Conservation (phyloP, 2,113 vertebrate genomes). For the Eira barbara region DNA sequence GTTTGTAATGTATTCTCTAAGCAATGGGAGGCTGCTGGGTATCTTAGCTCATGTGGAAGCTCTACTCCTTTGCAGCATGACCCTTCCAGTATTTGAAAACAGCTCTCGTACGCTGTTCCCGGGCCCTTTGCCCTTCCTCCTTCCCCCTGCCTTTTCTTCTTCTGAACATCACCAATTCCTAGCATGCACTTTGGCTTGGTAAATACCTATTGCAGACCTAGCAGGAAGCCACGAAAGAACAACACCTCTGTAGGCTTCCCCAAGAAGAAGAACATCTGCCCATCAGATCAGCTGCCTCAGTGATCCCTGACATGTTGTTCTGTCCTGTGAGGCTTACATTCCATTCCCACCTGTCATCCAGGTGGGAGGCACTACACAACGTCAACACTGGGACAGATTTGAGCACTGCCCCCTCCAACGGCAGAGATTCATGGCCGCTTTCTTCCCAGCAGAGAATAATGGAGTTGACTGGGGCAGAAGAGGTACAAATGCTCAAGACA, state of each 20-base stretch:
- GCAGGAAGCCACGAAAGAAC: neutral
- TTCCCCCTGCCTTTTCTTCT: neutral
- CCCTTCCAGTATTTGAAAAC: neutral
- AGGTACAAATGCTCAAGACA: neutral
- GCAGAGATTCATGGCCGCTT: neutral
- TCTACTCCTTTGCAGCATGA: neutral
- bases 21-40: neutral
- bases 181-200: neutral
- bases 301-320: neutral
- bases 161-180: neutral
- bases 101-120: fast-evolving
- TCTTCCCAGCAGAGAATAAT: neutral
- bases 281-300: neutral
- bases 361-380: fast-evolving
- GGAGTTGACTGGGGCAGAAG: neutral
- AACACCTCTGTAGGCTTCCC: neutral
- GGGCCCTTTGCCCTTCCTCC: fast-evolving
- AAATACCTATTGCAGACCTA: neutral
- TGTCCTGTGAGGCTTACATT: neutral
- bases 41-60: neutral
- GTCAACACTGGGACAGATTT: fast-evolving
- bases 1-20: neutral
- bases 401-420: fast-evolving
- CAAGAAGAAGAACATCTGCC: neutral
- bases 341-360: neutral